phyloP scores from a whole-genome alignment of 2,797 vertebrate species.

The Rhadinocentrus ornatus region DNA sequence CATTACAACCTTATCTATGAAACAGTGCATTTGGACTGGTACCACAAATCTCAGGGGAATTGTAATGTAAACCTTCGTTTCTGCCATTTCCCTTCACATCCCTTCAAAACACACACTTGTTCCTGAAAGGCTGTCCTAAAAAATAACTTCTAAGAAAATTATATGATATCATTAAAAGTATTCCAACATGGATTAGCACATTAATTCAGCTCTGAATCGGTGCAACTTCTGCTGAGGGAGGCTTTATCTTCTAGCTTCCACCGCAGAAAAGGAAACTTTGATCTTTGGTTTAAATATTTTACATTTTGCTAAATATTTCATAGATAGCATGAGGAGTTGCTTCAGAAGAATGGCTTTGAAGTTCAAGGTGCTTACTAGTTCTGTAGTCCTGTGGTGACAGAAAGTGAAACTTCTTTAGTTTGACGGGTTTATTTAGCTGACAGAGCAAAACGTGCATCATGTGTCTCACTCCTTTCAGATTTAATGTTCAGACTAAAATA shows the following conservation, averaged over 20 bases:
- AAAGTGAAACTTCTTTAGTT: not conserved
- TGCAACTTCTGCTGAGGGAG: conserved; percentile 49
- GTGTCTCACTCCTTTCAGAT: not conserved
- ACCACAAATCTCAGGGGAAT: conserved; percentile 2
- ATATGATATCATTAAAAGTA: conserved; percentile 22
- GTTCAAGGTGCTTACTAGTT: conserved; percentile 15
- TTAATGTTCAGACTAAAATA: not conserved
- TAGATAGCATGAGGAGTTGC: conserved; percentile 19
- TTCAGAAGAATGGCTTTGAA: conserved; percentile 46
- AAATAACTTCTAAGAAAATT: conserved; percentile 5
- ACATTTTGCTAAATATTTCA: conserved; percentile 56
- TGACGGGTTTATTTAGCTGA: conserved; percentile 9
- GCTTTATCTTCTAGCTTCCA: conserved; percentile 44
- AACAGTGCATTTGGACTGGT: conserved; percentile 9
- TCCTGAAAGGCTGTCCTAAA: conserved; percentile 1
- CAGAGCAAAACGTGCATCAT: conserved; percentile 1
- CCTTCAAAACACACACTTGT: not conserved
- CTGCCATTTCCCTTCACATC: conserved; percentile 5
- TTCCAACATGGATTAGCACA: conserved; percentile 24
- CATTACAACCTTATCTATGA: conserved; percentile 14
- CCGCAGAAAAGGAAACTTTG: conserved; percentile 57
- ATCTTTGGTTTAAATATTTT: conserved; percentile 59
- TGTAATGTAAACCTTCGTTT: conserved; percentile 15
- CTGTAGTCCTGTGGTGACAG: conserved; percentile 6
- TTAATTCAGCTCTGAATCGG: conserved; percentile 33